phyloP scores from a whole-genome alignment of 2,888 invertebrate genomes.

The Iphiclides podalirius region DNA sequence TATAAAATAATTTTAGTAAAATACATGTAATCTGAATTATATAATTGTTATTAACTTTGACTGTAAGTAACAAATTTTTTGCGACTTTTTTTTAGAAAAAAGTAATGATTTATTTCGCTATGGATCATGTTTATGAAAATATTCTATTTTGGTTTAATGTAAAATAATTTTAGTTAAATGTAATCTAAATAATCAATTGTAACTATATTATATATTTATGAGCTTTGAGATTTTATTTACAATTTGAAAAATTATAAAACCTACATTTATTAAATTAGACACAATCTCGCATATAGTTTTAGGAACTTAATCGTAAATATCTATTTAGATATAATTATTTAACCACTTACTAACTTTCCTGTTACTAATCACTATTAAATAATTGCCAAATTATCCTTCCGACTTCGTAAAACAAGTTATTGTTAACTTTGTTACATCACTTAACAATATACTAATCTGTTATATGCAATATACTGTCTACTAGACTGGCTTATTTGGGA shows the following conservation, averaged over 20 bases:
- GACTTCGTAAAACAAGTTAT: constrained; percentile 46
- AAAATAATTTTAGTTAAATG: neutral
- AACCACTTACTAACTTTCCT: constrained; percentile 52
- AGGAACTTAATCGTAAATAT: constrained; percentile 54
- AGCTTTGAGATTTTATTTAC: constrained; percentile 29
- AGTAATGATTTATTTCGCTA: too few relatives aligned
- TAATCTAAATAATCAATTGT: neutral
- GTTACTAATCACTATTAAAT: constrained; percentile 45
- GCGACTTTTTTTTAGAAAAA: too few relatives aligned
- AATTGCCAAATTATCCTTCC: constrained; percentile 72
- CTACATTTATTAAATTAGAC: constrained; percentile 47
- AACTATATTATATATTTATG: constrained; percentile 13
- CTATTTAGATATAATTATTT: constrained; percentile 52
- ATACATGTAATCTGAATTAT: too few relatives aligned
- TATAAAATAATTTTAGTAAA: too few relatives aligned
- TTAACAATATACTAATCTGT: too few relatives aligned
- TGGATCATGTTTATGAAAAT: too few relatives aligned
- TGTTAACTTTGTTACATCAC: constrained; percentile 58
- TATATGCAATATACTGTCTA: too few relatives aligned
- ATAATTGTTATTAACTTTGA: too few relatives aligned
- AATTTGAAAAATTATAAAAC: constrained; percentile 32
- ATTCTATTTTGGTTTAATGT: too few relatives aligned
- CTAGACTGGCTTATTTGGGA: constrained; percentile 29
- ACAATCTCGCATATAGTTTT: constrained; percentile 59
- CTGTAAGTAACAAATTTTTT: too few relatives aligned